Evolutionary conservation across 2,113 vertebrate genomes (phyloP).

Genomic region (Anarrhichthys ocellatus): DNA sequence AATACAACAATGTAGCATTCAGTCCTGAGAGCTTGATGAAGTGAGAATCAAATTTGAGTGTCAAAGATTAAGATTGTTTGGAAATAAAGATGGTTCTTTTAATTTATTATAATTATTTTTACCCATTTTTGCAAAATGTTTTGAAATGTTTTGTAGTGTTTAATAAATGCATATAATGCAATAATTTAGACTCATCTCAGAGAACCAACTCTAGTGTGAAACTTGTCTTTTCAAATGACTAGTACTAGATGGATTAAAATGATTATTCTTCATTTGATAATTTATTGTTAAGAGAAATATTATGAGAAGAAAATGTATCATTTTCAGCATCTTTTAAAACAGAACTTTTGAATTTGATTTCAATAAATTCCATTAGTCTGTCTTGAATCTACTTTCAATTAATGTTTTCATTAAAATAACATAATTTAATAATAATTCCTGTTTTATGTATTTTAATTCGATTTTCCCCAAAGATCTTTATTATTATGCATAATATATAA

Average conservation of each 20-base stretch:
- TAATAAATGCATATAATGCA: conserved; percentile 8
- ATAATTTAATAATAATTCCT: neutral
- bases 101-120: neutral
- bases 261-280: neutral
- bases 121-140: neutral
- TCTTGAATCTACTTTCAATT: neutral
- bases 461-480: neutral
- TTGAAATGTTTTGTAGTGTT: neutral
- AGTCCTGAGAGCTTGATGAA: neutral
- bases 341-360: neutral
- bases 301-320: neutral
- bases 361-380: neutral
- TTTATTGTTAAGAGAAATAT: neutral
- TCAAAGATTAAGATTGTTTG: neutral
- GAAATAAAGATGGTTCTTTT: neutral
- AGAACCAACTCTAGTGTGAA: neutral
- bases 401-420: neutral
- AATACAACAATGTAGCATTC: neutral
- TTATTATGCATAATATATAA: neutral
- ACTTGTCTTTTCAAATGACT: neutral
- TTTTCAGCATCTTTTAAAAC: neutral
- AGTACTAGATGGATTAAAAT: neutral
- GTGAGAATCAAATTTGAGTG: neutral
- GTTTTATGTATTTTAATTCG: neutral
- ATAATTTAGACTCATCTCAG: neutral